Base-by-base conservation (phyloP, 1,140 invertebrate species). In the Drosophila sp. region DNA sequence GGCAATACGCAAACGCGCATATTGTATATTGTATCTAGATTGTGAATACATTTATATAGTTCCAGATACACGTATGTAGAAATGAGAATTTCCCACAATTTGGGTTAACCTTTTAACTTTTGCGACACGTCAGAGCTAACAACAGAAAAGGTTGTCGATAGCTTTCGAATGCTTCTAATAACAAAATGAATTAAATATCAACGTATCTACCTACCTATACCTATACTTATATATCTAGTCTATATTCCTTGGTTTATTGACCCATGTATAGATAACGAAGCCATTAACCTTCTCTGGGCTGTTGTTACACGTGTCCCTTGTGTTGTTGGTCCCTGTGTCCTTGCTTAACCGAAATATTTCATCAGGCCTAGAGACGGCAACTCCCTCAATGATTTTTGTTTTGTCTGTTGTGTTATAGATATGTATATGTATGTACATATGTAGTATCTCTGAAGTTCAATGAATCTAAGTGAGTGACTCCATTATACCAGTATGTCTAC, bases 21-120 rank as follows among this genome's bases (percentile, higher is more conserved):
- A 17, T 17, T 33, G 32, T 33, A 3, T 33, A 33, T 33, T 33
- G 3, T 17, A 17, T 17, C 17, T 17, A 17, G 17, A 17, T 17
- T 17, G 17, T 17, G 17, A 17, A 17, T 17, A 17, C 17, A 17
- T 17, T 17, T 17, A 17, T 17, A 17, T 17, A 17, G 2, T 35
- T 8, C 33, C 35, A 38, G 8, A 38, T 38, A 10, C 10, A 38
- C 35, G 35, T 38, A 38, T 11, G 35, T 38, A 38, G 8, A 11
- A 38, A 23, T 23, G 17, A 44, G 44, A 47, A 27, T 50, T 50
- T 50, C 23, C 23, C 44, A 50, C 23, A 27, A 50, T 27, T 50
- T 50, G 44, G 44, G 7, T 25, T 50, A 50, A 50, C 44, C 44
- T 50, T 50, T 50, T 4, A 25, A 50, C 44, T 50, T 27, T 23